A percentile compares a stretch with the other conserved stretches of the same genome.
phyloP scores from a whole-genome alignment of 92 coral and sea anemone genomes.

The Zoanthus sansibaricus region DNA sequence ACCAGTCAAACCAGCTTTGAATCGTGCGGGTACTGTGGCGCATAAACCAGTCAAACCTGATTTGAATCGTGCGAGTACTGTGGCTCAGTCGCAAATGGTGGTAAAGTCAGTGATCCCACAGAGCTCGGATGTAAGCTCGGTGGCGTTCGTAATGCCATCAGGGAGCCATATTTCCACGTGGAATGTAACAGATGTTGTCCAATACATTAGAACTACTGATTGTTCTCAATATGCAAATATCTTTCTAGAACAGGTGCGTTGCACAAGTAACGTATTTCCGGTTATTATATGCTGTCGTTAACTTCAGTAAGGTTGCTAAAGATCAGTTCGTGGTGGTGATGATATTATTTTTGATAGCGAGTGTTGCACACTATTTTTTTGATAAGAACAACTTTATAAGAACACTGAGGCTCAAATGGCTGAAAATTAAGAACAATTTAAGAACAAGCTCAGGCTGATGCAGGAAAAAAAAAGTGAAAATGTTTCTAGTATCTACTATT shows the following conservation, averaged over 20 bases:
- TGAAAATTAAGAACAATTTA: background rate
- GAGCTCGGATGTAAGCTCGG: constrained; percentile 41
- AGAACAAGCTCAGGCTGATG: too few species aligned
- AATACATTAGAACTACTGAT: constrained; percentile 72
- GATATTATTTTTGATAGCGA: too few species aligned
- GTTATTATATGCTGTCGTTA: too few species aligned
- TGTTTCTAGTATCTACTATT: too few species aligned
- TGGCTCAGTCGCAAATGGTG: background rate
- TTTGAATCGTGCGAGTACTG: background rate
- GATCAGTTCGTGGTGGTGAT: too few species aligned
- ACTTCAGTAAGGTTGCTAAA: too few species aligned
- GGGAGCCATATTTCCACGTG: constrained; percentile 72
- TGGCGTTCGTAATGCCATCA: constrained; percentile 33
- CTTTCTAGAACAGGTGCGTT: constrained; percentile 77
- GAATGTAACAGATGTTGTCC: constrained; percentile 72
- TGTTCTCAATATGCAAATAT: constrained; percentile 71
- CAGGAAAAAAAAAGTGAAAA: too few species aligned
- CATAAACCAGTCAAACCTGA: constrained; percentile 5
- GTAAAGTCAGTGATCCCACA: constrained; percentile 7
- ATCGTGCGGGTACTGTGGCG: background rate
- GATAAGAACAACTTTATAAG: too few species aligned
- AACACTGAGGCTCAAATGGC: too few species aligned
- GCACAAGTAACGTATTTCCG: background rate
- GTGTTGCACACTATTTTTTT: too few species aligned
- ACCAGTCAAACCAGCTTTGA: background rate